Base-by-base conservation (phyloP, 2,113 vertebrate genomes). In the Stomatorhinus ivindoensis region DNA sequence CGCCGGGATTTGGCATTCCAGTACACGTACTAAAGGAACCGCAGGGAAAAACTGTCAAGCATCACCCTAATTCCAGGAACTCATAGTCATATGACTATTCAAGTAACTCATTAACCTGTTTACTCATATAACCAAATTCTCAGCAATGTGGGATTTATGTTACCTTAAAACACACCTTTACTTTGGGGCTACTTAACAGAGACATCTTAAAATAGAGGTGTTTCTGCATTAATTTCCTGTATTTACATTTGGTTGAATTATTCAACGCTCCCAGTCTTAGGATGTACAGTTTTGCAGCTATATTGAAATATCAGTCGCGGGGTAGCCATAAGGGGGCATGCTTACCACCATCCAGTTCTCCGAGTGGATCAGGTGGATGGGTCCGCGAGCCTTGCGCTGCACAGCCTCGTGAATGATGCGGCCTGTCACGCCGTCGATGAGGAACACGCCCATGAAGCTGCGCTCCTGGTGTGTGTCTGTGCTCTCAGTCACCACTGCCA, bases 281-380 rank as follows among this genome's bases (percentile, higher is more conserved):
- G 9, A 82, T 42, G 15, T 39, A 21, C 19, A 7, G 19, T 3
- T 19, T 5, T 82, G 39, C 39, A 21, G 46, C n/a, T 44, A 17
- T 17, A 17, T 21, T 44, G 0, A 44, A 83, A 83, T 10, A 21
- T 83, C 21, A 46, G 58, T 19, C 39, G 10, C 1, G 3, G 46
- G 84, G 84, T 1, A 8, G 9, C 24, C 44, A 7, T n/a, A 4
- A 4, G 10, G 46, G 48, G 35, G 46, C 19, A 0, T 7, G 6
- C 97, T 97, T 93, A 99, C 98, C 97, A 99, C 98, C 91, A 99
- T 96, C 98, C 98, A 99, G 95, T 99, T 99, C 94, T 99, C 98
- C 0, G 98, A 98, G 88, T 99, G 98, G 44, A 99, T 98, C 0
- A 99, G 95, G 89, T 98, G 97, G 88, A 99, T 97, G 0, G 98